Evolutionary conservation across 2,113 vertebrate genomes (phyloP).

Genomic region (Python bivittatus): DNA sequence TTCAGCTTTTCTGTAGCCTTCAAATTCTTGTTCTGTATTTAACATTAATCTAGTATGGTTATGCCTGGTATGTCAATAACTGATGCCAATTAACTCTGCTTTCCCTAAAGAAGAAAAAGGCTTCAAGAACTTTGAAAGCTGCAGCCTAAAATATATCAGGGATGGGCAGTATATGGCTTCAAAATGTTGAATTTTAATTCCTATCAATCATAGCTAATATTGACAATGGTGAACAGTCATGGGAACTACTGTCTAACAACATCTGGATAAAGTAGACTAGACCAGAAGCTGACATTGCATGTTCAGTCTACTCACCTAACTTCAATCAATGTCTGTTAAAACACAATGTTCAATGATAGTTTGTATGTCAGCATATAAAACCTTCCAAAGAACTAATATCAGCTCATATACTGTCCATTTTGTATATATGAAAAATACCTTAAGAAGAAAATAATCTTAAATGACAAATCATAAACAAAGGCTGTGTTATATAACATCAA

Average conservation of each 20-base stretch:
- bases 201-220: not conserved
- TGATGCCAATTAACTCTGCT: not conserved
- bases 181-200: not conserved
- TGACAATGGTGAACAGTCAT: not conserved
- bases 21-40: not conserved
- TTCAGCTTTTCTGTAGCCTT: not conserved
- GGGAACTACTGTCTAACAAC: not conserved
- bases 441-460: not conserved
- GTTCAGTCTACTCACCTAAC: not conserved
- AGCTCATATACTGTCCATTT: not conserved
- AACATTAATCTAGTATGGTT: not conserved
- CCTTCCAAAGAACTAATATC: not conserved
- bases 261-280: not conserved
- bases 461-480: not conserved
- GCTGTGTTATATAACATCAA: not conserved
- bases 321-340: not conserved
- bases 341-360: not conserved
- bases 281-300: not conserved
- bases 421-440: not conserved
- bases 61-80: not conserved
- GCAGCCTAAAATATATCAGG: not conserved
- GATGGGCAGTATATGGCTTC: not conserved
- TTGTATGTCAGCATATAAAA: not conserved
- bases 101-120: not conserved
- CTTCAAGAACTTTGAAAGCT: not conserved